phyloP scores from a whole-genome alignment of 2,797 vertebrate genomes.

The Phalanger gymnotis region DNA sequence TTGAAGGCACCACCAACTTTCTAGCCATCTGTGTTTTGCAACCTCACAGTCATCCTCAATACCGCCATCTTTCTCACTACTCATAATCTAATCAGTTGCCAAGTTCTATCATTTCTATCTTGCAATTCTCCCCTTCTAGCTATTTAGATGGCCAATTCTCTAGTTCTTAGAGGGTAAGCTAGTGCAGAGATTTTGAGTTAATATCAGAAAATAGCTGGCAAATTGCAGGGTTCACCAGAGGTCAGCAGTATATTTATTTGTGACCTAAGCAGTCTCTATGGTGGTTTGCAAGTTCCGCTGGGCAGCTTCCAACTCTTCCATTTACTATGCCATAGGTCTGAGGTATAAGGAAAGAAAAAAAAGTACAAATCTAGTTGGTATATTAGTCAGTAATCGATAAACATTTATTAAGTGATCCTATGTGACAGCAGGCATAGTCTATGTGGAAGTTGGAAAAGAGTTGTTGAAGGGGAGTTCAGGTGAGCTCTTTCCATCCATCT shows the following conservation, averaged over 20 bases:
- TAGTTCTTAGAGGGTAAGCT: not conserved
- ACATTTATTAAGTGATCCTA: not conserved
- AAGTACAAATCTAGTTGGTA: not conserved
- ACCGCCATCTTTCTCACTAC: not conserved
- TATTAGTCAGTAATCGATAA: not conserved
- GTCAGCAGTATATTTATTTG: not conserved
- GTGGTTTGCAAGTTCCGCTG: not conserved
- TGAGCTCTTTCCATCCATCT: not conserved
- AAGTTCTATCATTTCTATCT: not conserved
- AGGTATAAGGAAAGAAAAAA: not conserved
- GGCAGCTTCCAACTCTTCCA: not conserved
- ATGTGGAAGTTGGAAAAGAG: not conserved
- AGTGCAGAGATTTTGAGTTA: not conserved
- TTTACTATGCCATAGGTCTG: not conserved
- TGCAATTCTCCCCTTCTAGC: not conserved
- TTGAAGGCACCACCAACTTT: not conserved
- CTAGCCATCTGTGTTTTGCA: not conserved
- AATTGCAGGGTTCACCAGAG: not conserved
- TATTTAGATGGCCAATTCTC: not conserved
- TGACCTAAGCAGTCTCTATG: not conserved
- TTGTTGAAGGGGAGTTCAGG: not conserved
- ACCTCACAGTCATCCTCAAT: not conserved
- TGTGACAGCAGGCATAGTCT: not conserved
- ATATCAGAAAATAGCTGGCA: not conserved
- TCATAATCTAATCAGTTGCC: not conserved